Evolutionary conservation across 1,140 invertebrate species (phyloP).

Genomic region (Apolygus lucorum): DNA sequence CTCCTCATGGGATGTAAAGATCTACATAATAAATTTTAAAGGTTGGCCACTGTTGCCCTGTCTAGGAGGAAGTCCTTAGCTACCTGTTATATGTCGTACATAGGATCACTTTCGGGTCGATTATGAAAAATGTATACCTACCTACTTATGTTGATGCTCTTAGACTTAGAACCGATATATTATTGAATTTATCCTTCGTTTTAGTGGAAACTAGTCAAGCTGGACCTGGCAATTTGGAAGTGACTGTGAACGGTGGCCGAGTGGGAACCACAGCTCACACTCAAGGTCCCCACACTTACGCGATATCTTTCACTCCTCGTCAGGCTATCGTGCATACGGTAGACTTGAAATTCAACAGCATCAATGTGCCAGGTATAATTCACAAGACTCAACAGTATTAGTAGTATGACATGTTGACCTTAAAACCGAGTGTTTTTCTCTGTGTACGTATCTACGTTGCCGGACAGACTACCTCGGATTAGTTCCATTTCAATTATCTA

Average conservation of each 20-base stretch:
- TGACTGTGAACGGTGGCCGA: constrained; percentile 90
- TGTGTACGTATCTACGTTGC: not conserved
- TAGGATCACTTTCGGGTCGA: no score
- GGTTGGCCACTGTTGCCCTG: no score
- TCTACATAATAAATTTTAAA: no score
- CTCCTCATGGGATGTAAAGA: no score
- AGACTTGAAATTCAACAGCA: constrained; percentile 89
- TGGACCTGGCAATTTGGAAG: constrained; percentile 92
- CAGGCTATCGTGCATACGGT: constrained; percentile 84
- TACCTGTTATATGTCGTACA: no score
- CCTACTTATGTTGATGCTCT: no score
- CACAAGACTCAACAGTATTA: not conserved
- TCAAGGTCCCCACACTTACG: constrained; percentile 90
- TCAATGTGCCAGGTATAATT: constrained; percentile 75
- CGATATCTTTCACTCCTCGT: constrained; percentile 91
- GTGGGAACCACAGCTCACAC: constrained; percentile 92
- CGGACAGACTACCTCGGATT: no score
- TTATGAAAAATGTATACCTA: no score
- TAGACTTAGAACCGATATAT: no score
- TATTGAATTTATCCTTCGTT: no score
- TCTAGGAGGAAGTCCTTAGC: no score
- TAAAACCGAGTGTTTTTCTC: not conserved
- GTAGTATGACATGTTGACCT: not conserved
- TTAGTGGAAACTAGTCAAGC: constrained; percentile 93
- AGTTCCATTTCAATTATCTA: no score